Evolutionary conservation across 2,113 vertebrate genomes (phyloP).

Genomic region (Myiopsitta monachus): DNA sequence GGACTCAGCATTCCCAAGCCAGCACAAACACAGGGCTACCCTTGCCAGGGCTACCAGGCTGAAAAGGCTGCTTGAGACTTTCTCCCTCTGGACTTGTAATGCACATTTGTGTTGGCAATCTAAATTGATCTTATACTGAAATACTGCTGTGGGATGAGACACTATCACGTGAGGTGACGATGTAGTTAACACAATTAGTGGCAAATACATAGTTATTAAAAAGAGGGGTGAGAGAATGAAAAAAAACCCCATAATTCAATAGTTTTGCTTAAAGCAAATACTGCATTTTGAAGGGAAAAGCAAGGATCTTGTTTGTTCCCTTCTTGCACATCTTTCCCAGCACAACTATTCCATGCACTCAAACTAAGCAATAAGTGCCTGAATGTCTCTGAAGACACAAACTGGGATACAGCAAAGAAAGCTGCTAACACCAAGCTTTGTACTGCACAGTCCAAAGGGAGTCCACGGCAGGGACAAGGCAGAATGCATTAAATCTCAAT

Average conservation of each 20-base stretch:
- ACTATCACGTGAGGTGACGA: background rate
- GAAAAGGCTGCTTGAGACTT: background rate
- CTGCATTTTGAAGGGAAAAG: background rate
- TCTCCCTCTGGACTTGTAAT: background rate
- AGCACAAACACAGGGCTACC: background rate
- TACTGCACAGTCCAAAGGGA: constrained; percentile 17
- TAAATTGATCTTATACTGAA: background rate
- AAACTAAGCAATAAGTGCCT: background rate
- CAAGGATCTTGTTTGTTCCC: background rate
- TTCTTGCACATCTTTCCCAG: background rate
- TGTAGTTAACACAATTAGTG: background rate
- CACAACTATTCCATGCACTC: background rate
- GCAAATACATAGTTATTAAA: background rate
- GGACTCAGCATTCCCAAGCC: background rate
- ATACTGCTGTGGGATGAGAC: background rate
- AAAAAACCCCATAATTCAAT: background rate
- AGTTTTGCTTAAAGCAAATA: background rate
- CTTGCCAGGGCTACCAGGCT: background rate
- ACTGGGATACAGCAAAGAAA: background rate
- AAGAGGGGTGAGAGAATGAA: background rate
- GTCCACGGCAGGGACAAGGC: constrained; percentile 63
- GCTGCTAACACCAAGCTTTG: constrained; percentile 1
- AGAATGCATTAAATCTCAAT: constrained; percentile 80
- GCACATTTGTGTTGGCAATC: background rate
- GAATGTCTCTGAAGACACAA: background rate